phyloP scores from a whole-genome alignment of 1,140 invertebrate species.

The Drosophila ogumai region DNA sequence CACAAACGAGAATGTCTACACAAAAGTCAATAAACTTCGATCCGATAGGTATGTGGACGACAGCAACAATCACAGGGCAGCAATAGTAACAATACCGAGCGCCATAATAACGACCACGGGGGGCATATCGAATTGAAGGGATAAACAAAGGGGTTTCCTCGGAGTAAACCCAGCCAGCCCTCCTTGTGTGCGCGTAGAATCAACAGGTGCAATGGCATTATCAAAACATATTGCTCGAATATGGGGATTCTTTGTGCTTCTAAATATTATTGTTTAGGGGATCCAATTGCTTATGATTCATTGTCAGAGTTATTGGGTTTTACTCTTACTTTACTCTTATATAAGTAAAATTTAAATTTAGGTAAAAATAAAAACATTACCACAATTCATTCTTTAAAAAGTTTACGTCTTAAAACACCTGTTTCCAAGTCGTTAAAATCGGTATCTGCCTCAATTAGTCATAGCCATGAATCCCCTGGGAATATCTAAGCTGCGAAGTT shows the following conservation, averaged over 20 bases:
- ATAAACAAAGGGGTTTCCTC: constrained; percentile 44
- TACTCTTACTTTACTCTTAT: neutral
- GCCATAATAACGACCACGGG: constrained; percentile 17
- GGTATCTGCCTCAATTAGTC: neutral
- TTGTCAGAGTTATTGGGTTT: neutral
- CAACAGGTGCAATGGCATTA: constrained; percentile 37
- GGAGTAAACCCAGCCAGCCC: neutral
- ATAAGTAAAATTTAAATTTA: neutral
- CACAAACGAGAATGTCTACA: constrained; percentile 52
- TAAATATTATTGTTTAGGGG: neutral
- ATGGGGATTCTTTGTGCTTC: neutral
- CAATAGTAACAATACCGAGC: constrained; percentile 24
- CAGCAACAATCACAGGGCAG: constrained; percentile 39
- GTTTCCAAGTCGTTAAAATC: neutral
- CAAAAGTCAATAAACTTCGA: constrained; percentile 79
- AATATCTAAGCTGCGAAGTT: neutral
- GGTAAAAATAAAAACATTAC: neutral
- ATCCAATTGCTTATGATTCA: constrained; percentile 3
- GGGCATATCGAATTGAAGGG: constrained; percentile 19
- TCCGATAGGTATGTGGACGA: constrained; percentile 52
- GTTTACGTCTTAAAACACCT: neutral
- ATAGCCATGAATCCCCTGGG: neutral
- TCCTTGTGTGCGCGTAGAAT: constrained; percentile 1
- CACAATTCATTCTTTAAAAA: neutral
- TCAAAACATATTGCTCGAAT: constrained; percentile 10